Percentiles rank a stretch among this genome's conserved stretches.
Conservation (phyloP, 2,888 invertebrate species). For the Machimus rusticus region DNA sequence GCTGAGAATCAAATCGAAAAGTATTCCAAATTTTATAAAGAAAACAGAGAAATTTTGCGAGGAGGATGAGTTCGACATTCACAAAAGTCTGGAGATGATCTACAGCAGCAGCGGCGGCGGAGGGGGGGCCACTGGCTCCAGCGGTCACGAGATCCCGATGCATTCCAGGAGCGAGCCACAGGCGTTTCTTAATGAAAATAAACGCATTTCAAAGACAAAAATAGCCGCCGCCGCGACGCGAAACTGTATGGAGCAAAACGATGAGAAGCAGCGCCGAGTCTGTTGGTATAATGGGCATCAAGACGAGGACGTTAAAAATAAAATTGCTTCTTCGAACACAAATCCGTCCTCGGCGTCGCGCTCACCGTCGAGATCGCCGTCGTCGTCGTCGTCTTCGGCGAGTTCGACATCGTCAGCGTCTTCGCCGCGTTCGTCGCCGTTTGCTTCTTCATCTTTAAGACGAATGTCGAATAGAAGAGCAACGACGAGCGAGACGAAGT, state of each 20-base stretch:
- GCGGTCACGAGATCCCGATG: conserved; percentile 55
- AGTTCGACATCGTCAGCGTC: conserved; percentile 52
- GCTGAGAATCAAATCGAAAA: conserved; percentile 61
- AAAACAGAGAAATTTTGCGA: conserved; percentile 59
- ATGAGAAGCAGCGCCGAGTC: conserved; percentile 24
- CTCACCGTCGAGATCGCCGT: conserved; percentile 48
- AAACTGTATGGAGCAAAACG: conserved; percentile 37
- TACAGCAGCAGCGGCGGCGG: conserved; percentile 46
- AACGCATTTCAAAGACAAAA: conserved; percentile 43
- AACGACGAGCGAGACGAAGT: neutral
- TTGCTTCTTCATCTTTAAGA: conserved; percentile 57
- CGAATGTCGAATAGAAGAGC: neutral
- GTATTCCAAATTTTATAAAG: conserved; percentile 62
- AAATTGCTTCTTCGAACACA: conserved; percentile 48
- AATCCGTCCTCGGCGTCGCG: conserved; percentile 54
- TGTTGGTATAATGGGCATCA: conserved; percentile 48
- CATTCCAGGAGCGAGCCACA: conserved; percentile 38
- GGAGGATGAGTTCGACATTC: conserved; percentile 56
- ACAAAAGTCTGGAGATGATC: conserved; percentile 52
- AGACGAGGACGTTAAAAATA: conserved; percentile 49
- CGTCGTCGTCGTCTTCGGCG: conserved; percentile 47
- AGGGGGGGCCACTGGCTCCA: neutral
- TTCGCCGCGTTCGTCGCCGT: conserved; percentile 53
- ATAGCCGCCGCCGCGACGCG: conserved; percentile 46
- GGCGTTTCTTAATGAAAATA: neutral